Evolutionary conservation across 2,888 invertebrate genomes (phyloP).

Genomic region (Empis livida): DNA sequence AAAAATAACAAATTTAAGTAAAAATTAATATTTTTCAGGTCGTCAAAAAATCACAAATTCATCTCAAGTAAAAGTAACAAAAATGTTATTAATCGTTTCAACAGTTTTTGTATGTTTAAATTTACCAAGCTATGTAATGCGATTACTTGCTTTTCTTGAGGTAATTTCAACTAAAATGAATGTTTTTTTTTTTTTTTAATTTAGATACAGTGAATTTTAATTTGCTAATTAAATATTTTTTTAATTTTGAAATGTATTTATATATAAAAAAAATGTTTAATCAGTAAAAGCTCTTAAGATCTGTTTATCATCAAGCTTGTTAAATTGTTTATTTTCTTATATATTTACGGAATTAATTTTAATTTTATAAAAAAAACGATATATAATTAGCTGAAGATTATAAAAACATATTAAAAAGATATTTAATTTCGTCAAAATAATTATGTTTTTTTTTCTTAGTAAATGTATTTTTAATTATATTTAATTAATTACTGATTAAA

Average conservation of each 20-base stretch:
- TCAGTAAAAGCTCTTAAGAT: too few species aligned
- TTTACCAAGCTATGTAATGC: conserved; percentile 59
- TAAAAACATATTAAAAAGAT: too few species aligned
- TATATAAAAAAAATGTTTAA: not conserved
- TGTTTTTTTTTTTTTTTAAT: not conserved
- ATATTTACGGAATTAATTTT: too few species aligned
- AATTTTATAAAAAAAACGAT: too few species aligned
- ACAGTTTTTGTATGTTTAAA: conserved; percentile 66
- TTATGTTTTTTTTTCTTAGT: too few species aligned
- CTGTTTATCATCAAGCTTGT: too few species aligned
- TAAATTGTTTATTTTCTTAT: too few species aligned
- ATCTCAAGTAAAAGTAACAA: conserved; percentile 58
- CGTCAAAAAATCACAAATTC: conserved; percentile 33
- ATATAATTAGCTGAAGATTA: too few species aligned
- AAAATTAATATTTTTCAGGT: conserved; percentile 20
- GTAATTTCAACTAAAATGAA: conserved; percentile 33
- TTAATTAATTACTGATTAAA: too few species aligned
- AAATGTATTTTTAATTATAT: too few species aligned
- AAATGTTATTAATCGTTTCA: conserved; percentile 72
- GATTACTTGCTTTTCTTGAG: conserved; percentile 47
- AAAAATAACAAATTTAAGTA: not conserved
- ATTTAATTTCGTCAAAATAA: too few species aligned
- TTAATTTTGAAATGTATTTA: not conserved
- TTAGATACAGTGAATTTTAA: not conserved
- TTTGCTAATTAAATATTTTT: too few species aligned